A percentile compares a stretch with the other conserved stretches of the same genome.
Evolutionary conservation across 2,888 invertebrate species (phyloP).

Genomic region (Augochlorella aurata): DNA sequence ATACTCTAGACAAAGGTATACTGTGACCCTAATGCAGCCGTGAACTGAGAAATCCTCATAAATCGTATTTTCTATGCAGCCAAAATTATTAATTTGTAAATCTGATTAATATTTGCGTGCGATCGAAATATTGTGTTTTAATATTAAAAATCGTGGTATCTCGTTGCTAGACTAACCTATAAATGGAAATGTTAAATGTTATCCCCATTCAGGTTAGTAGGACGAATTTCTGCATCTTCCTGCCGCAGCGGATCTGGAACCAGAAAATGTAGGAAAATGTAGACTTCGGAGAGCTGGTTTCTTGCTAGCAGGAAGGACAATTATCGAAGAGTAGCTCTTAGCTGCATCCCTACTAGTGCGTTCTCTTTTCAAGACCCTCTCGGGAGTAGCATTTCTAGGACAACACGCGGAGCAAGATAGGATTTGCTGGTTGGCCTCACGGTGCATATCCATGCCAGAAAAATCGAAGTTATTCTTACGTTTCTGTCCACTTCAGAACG

Average conservation of each 20-base stretch:
- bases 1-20: too few species aligned
- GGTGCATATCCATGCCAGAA: neutral
- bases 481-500: neutral
- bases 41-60: too few species aligned
- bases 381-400: neutral
- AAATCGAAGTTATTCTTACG: neutral
- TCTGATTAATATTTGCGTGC: too few species aligned
- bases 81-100: too few species aligned
- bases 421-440: neutral
- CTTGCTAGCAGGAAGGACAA: neutral
- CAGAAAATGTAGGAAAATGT: neutral
- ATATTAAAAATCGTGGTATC: too few species aligned
- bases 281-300: neutral
- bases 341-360: neutral
- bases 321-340: constrained; percentile 1
- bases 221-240: neutral
- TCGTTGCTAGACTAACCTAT: too few species aligned
- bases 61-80: too few species aligned
- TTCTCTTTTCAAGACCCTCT: neutral
- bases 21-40: too few species aligned
- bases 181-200: neutral
- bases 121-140: too few species aligned
- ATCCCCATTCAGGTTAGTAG: neutral
- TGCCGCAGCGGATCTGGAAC: neutral
- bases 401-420: neutral